Evolutionary conservation across 2,113 vertebrate species (phyloP), one percentile per base, ranked within the genome.

Genomic region (Alces alces): DNA sequence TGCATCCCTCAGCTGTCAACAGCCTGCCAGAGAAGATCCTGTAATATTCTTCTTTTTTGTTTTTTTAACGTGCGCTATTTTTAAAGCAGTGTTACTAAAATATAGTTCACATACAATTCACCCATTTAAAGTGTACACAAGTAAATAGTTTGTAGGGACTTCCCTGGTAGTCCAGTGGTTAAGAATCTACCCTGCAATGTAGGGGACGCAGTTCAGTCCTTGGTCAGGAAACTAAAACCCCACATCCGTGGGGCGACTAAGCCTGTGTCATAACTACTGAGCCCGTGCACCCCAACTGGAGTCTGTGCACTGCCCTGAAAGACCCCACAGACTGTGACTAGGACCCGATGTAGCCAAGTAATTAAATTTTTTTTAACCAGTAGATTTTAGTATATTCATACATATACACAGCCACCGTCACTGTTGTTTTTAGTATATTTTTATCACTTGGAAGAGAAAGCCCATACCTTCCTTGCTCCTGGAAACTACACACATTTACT

Each of bases 371-470:
- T 43, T 2, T 0, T 1, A 76, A 25, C 25, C 12, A 16, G 0
- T 17, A 17, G 13, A 6, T 25, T 52, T 47, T 19, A n/a, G 57
- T 27, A 60, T 27, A 17, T 43, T 64, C 45, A 79, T 16, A 86
- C 45, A 54, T 6, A 17, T 8, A 19, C 6, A 5, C 15, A 13
- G 2, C 73, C 12, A 0, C 12, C 5, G 2, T 27, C 45, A 14
- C 11, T 0, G 1, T 33, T 13, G 13, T 17, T 33, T 13, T 55
- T 16, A 15, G 36, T 54, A 0, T 23, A 6, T 84, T 21, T 70
- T 39, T 45, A 25, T n/a, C 52, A 9, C 9, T 23, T 45, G 39
- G 45, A 5, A 30, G 45, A 45, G 7, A 87, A 55, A 10, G 36
- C 57, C 57, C 7, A 1, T 8, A 8, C 33, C 7, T 14, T 47